phyloP scores from a whole-genome alignment of 2,888 invertebrate species.

The Xestoiulus laeticollis region DNA sequence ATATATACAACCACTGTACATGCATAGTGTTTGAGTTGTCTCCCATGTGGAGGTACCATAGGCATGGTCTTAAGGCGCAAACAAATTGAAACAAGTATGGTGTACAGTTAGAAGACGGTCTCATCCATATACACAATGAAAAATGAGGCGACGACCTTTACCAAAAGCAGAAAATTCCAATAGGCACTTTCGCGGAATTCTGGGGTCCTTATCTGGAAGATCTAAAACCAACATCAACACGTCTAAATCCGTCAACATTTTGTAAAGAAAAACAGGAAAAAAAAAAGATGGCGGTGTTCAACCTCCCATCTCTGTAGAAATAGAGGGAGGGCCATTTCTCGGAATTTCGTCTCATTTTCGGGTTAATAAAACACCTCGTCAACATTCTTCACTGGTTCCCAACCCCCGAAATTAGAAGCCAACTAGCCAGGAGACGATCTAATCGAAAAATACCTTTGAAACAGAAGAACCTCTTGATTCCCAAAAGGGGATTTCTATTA shows the following conservation, averaged over 20 bases:
- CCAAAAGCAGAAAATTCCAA: no score
- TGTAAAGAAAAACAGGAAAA: no score
- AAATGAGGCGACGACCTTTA: no score
- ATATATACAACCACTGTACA: no score
- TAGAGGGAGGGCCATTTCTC: neutral
- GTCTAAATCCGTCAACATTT: slow-evolving; percentile 9
- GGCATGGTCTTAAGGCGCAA: no score
- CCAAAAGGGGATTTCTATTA: neutral
- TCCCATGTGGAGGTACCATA: no score
- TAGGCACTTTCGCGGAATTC: neutral
- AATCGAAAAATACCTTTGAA: neutral
- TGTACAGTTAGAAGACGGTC: no score
- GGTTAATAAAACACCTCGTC: slow-evolving; percentile 1
- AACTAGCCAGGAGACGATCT: neutral
- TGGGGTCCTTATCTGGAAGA: neutral
- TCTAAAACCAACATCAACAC: neutral
- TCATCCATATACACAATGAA: no score
- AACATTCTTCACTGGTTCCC: neutral
- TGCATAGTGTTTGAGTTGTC: no score
- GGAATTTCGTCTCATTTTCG: neutral
- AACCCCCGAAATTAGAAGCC: neutral
- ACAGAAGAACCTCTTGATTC: neutral
- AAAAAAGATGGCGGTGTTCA: neutral
- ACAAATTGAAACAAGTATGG: no score
- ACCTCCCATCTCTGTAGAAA: neutral